Evolutionary conservation across 2,797 vertebrate species (phyloP).

Genomic region (Crocodylus rhombifer): DNA sequence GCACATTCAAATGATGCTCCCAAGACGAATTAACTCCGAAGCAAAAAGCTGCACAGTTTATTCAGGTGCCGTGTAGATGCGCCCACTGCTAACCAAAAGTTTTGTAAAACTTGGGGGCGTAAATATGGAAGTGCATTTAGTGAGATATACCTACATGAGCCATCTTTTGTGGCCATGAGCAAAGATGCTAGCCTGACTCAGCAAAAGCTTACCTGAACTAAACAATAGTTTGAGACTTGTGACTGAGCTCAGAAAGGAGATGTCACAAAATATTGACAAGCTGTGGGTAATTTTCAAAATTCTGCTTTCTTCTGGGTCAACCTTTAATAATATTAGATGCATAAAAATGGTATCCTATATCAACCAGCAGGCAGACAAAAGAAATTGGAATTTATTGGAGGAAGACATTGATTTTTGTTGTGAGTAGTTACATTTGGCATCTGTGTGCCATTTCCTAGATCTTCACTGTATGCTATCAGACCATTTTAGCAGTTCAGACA

Average conservation of each 20-base stretch:
- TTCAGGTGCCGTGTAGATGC: no score
- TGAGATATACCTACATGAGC: not conserved
- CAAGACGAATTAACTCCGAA: no score
- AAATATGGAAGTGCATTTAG: not conserved
- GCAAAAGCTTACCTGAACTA: not conserved
- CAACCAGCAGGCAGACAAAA: slow-evolving; percentile 66
- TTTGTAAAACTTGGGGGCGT: not conserved
- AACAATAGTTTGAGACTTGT: not conserved
- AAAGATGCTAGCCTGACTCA: not conserved
- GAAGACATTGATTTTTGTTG: slow-evolving; percentile 73
- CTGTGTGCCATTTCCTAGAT: slow-evolving; percentile 72
- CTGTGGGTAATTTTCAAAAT: slow-evolving; percentile 48
- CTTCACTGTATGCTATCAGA: slow-evolving; percentile 63
- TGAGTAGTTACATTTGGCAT: slow-evolving; percentile 72
- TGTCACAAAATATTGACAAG: not conserved
- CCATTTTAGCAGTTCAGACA: slow-evolving; percentile 52
- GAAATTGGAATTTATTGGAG: slow-evolving; percentile 69
- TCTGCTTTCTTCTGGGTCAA: slow-evolving; percentile 59
- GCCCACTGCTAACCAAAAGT: not conserved
- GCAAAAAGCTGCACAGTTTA: no score
- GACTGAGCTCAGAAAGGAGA: slow-evolving; percentile 18
- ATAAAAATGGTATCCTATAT: slow-evolving; percentile 67
- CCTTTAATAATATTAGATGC: slow-evolving; percentile 71
- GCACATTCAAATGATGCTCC: no score
- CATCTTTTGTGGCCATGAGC: not conserved